Base-by-base conservation (phyloP, 1,140 invertebrate genomes). In the Pentalonia nigronervosa region DNA sequence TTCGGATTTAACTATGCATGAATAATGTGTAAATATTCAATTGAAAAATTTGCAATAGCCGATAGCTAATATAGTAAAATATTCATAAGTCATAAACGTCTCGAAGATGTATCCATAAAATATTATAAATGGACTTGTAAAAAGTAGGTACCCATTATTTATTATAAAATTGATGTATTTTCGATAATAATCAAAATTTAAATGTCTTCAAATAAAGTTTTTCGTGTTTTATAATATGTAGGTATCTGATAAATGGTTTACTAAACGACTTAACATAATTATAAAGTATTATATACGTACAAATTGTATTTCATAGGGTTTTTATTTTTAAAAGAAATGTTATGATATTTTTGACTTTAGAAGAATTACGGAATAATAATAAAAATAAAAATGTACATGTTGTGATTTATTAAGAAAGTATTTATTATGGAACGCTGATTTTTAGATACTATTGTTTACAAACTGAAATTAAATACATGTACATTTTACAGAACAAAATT, bases 1-100 rank as follows among this genome's bases (percentile, higher is more conserved):
- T 89, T 56, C 25, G 23, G 34, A 89, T 89, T 89, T 89, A 56
- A 47, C 86, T 53, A 48, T 53, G n/a, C 87, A 25, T 30, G 41
- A 83, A 84, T 30, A 25, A 41, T 84, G 23, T 45, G 23, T 30
- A 47, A 6, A 20, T 47, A 48, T 48, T 48, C 8, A 53, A 53
- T 34, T 48, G 30, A 47, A 50, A 88, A 50, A 88, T 88, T 50
- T 20, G 47, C 21, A 45, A 88, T 48, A 48, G 47, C n/a, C 36
- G 45, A 84, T 41, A 41, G 21, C 23, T 83, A 34, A 23, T 41
- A 3, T n/a, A 48, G 34, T 76, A n/a, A 88, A 34, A 88, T 17
- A 88, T 86, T 86, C 84, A 25, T 41, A 41, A 41, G 41, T 41
- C 41, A 41, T 25, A 47, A 30, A 45, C 25, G 14, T 20, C 84